Base-by-base conservation (phyloP, 1,140 invertebrate species). In the Ruditapes philippinarum region DNA sequence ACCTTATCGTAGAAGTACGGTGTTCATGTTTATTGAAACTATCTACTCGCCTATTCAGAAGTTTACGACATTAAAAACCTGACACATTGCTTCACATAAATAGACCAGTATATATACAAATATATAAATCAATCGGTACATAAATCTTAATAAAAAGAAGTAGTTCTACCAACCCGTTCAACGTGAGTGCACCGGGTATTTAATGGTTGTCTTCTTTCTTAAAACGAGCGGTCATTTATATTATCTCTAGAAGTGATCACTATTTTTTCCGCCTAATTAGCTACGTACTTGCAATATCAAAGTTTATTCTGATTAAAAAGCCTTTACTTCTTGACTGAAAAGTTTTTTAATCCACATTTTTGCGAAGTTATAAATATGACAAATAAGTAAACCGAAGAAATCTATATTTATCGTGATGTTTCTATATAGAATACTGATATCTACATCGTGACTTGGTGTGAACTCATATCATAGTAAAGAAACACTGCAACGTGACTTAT, bases 101-200 rank as follows among this genome's bases (percentile, higher is more conserved):
- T 70, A n/a, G 65, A 38, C 33, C 65, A 33, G 22, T 70, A 70
- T 28, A 70, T 70, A n/a, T 31, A 38, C 33, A 31, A 33, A 17
- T 70, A 70, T 28, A 70, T 70, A 70, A 70, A 70, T 70, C 33
- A 70, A 70, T 70, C 65, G 3, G 14, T 70, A 70, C 65, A 70
- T 38, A 70, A 5, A 38, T 70, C 65, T 70, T 36, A 70, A 38
- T n/a, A n/a, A 70, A 70, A 70, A 70, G 36, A 70, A 70, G 28
- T 70, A 70, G 17, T 70, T 28, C 65, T 38, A 40, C 65, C n/a
- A n/a, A n/a, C n/a, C n/a, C 31, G 65, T 70, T 70, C 65, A 70
- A 70, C 38, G 38, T 38, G 38, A 38, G 19, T 70, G 65, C 65
- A 70, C 65, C 28, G 7, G 65, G 65, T 70, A 70, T 70, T 28